Conservation (phyloP, 2,888 invertebrate genomes). For the Ferrisia virgata region DNA sequence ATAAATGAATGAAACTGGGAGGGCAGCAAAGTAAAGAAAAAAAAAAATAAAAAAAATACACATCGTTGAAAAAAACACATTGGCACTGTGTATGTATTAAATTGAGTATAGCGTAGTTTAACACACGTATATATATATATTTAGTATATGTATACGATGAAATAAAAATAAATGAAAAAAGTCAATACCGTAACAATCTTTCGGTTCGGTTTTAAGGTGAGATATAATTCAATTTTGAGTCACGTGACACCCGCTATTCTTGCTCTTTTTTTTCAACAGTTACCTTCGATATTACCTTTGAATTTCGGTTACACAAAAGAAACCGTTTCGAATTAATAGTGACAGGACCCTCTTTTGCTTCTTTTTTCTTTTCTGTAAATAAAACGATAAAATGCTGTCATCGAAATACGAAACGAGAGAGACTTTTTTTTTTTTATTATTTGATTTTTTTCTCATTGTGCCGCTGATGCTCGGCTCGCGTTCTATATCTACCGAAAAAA, state of each 20-base stretch:
- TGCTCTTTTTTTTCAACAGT: slow-evolving; percentile 25
- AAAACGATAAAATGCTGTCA: slow-evolving; percentile 44
- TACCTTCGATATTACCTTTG: slow-evolving; percentile 44
- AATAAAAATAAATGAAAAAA: slow-evolving; percentile 19
- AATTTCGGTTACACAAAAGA: slow-evolving; percentile 45
- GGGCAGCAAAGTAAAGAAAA: neutral
- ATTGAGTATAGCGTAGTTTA: neutral
- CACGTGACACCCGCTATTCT: slow-evolving; percentile 41
- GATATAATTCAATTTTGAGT: slow-evolving; percentile 44
- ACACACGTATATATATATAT: no score
- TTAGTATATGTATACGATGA: no score
- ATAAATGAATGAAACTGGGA: neutral
- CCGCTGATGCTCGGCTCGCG: neutral
- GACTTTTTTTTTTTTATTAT: slow-evolving; percentile 30
- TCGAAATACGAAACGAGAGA: slow-evolving; percentile 42
- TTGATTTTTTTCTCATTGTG: slow-evolving; percentile 21
- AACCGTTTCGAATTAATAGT: slow-evolving; percentile 44
- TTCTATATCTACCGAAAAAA: neutral
- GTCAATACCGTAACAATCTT: slow-evolving; percentile 26
- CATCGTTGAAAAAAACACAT: neutral
- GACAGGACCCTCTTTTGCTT: slow-evolving; percentile 37
- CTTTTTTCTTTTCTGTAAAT: slow-evolving; percentile 39
- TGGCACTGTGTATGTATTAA: no score
- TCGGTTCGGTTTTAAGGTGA: slow-evolving; percentile 32
- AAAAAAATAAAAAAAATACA: neutral